Evolutionary conservation across 2,888 invertebrate species (phyloP).

Genomic region (Dendrolimus houi): DNA sequence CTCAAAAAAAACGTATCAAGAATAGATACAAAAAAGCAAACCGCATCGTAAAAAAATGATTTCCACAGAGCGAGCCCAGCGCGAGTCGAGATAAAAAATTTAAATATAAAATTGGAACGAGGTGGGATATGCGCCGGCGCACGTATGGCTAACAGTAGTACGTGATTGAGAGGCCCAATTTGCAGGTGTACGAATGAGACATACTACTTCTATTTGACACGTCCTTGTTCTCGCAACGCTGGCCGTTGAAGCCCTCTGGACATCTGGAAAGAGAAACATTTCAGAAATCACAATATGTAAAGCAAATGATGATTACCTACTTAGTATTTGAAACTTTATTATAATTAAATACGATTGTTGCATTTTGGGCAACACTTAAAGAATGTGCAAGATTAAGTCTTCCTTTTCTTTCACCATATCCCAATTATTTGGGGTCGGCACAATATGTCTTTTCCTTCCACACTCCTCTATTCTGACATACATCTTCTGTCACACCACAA

Average conservation of each 20-base stretch:
- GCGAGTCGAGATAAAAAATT: conserved; percentile 38
- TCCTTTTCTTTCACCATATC: no score
- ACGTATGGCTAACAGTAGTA: conserved; percentile 82
- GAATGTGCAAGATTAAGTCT: no score
- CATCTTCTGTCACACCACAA: no score
- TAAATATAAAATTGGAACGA: conserved; percentile 55
- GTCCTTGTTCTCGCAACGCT: conserved; percentile 88
- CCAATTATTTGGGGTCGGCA: no score
- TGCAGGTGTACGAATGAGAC: conserved; percentile 87
- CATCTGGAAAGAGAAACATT: conserved; percentile 76
- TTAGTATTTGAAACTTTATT: no score
- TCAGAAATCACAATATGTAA: neutral
- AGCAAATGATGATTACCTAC: no score
- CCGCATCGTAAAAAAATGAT: conserved; percentile 23
- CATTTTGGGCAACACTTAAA: no score
- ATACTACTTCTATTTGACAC: conserved; percentile 85
- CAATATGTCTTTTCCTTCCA: no score
- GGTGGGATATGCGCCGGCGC: conserved; percentile 60
- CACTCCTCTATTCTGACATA: no score
- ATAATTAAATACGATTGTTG: no score
- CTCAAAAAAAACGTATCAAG: conserved; percentile 1
- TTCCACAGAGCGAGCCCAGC: conserved; percentile 39
- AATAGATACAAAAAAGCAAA: conserved; percentile 12
- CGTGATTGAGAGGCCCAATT: conserved; percentile 85
- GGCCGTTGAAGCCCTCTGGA: conserved; percentile 86